A percentile compares a stretch with the other conserved stretches of the same genome.
These are phyloP conservation scores for Salvator merianae DNA, from an alignment of 2,113 vertebrate genomes.

Conservation along the genomic window DNA sequence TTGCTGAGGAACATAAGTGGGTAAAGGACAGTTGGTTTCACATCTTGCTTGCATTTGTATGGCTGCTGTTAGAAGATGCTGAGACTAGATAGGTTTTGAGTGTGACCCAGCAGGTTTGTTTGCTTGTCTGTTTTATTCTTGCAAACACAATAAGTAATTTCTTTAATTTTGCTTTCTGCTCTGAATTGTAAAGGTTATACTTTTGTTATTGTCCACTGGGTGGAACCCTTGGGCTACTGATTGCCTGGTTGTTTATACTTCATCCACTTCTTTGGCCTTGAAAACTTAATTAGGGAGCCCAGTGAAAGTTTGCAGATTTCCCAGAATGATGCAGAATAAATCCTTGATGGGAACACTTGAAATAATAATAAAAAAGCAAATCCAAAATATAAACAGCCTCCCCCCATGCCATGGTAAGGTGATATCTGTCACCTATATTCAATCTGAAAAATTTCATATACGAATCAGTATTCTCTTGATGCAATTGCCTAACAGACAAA, in stretches of 20 bases:
- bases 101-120: background rate
- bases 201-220: constrained; percentile 52
- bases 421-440: background rate
- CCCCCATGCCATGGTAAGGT: background rate
- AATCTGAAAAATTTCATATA: background rate
- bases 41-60: background rate
- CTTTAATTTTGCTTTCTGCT: background rate
- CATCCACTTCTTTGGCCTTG: background rate
- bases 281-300: background rate
- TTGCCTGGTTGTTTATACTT: background rate
- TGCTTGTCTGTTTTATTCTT: background rate
- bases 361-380: background rate
- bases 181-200: background rate
- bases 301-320: background rate
- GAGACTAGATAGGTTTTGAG: background rate
- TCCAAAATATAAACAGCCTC: background rate
- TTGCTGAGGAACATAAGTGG: background rate
- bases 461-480: too few species aligned
- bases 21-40: background rate
- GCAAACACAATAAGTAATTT: background rate
- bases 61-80: background rate
- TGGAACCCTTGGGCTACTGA: constrained; percentile 66
- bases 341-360: background rate
- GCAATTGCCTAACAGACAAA: too few species aligned
- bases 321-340: background rate